phyloP scores from a whole-genome alignment of 2,888 invertebrate genomes.

The Stictocephala bisonia region DNA sequence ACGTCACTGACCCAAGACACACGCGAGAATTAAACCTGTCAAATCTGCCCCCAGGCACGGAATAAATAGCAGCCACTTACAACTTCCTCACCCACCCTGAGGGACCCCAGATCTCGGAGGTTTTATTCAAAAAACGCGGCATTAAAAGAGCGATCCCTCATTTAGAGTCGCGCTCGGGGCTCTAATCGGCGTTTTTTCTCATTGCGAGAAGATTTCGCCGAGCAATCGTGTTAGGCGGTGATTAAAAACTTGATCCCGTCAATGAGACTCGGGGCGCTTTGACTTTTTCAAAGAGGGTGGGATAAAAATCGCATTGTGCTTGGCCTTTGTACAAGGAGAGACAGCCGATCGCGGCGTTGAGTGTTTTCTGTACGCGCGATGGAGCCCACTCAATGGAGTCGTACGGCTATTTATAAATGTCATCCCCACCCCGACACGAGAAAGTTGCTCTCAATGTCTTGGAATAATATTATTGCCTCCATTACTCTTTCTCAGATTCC shows the following conservation, averaged over 20 bases:
- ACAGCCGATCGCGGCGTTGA: background rate
- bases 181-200: slow-evolving; percentile 38
- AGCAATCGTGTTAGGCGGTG: slow-evolving; percentile 49
- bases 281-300: slow-evolving; percentile 17
- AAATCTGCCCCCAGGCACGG: background rate
- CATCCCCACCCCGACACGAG: background rate
- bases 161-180: slow-evolving; percentile 25
- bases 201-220: slow-evolving; percentile 41
- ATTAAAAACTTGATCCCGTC: slow-evolving; percentile 49
- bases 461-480: too few relatives aligned
- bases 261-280: slow-evolving; percentile 42
- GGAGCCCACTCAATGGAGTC: background rate
- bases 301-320: slow-evolving; percentile 29
- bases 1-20: background rate
- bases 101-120: background rate
- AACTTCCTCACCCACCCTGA: background rate
- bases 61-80: slow-evolving; percentile 35
- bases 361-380: slow-evolving; percentile 4
- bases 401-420: background rate
- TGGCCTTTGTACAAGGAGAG: too few relatives aligned
- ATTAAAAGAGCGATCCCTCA: slow-evolving; percentile 32
- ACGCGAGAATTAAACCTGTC: slow-evolving; percentile 22
- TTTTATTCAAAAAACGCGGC: slow-evolving; percentile 23
- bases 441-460: too few relatives aligned
- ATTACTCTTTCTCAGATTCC: too few relatives aligned